These are phyloP conservation scores for Lutjanus erythropterus DNA, from an alignment of 2,113 vertebrate species.

Conservation along the genomic window DNA sequence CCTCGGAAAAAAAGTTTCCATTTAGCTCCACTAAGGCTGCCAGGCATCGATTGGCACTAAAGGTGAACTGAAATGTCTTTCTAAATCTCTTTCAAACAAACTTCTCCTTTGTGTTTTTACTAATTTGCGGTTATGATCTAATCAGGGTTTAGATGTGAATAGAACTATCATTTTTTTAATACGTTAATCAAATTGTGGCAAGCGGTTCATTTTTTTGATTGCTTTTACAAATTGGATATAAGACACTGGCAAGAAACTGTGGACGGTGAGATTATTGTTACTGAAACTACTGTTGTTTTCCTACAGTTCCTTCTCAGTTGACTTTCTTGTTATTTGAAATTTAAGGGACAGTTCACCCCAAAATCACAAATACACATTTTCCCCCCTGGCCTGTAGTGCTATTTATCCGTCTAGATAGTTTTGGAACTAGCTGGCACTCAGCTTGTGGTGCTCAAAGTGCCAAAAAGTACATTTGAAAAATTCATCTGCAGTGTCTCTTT, in stretches of 20 bases:
- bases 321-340: conserved; percentile 21
- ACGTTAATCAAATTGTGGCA: conserved; percentile 21
- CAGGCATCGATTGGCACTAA: conserved; percentile 38
- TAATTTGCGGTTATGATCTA: conserved; percentile 15
- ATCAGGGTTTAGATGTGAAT: conserved; percentile 28
- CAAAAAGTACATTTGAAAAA: no score
- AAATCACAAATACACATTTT: no score
- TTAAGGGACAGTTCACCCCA: no score
- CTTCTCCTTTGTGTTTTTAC: conserved; percentile 9
- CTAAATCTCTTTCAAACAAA: conserved; percentile 19
- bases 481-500: no score
- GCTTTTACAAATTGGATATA: not conserved
- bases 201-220: not conserved
- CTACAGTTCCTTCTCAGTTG: conserved; percentile 22
- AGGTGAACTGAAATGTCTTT: conserved; percentile 21
- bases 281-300: conserved; percentile 27
- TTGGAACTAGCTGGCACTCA: no score
- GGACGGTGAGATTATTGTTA: conserved; percentile 2
- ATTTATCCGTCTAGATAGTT: no score
- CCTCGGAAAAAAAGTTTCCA: conserved; percentile 49
- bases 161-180: conserved; percentile 26
- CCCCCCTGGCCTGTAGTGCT: no score
- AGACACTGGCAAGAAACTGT: conserved; percentile 16
- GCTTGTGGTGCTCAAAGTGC: no score
- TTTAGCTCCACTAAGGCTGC: conserved; percentile 32